phyloP scores from a whole-genome alignment of 2,888 invertebrate genomes.

The Beris chalybata region DNA sequence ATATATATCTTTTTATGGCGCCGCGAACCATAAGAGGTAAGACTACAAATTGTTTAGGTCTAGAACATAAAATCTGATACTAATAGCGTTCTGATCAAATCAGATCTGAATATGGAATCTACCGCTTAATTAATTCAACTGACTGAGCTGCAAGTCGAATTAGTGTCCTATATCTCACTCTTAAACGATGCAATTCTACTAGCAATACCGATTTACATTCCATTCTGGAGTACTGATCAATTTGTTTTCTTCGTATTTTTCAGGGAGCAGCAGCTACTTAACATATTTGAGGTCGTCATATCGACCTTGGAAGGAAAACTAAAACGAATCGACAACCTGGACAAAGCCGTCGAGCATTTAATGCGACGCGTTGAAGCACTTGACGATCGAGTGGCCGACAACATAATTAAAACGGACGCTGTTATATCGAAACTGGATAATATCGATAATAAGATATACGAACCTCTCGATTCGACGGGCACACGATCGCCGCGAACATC shows the following conservation, averaged over 20 bases:
- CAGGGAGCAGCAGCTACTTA: slow-evolving; percentile 87
- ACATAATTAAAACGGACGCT: slow-evolving; percentile 81
- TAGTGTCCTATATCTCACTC: no score
- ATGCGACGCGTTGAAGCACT: slow-evolving; percentile 83
- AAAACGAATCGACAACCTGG: slow-evolving; percentile 83
- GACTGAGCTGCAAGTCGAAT: no score
- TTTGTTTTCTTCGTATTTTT: slow-evolving; percentile 54
- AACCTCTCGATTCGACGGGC: slow-evolving; percentile 51
- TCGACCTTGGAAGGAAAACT: slow-evolving; percentile 85
- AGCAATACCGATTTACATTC: no score
- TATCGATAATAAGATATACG: slow-evolving; percentile 73
- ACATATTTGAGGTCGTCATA: slow-evolving; percentile 87
- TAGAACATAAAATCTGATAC: no score
- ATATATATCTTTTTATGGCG: no score
- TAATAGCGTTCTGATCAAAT: no score
- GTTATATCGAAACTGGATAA: slow-evolving; percentile 76
- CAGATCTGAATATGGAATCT: no score
- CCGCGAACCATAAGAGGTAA: no score
- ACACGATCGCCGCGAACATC: slow-evolving; percentile 45
- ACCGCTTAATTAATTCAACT: no score
- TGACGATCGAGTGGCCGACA: slow-evolving; percentile 79
- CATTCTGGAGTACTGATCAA: no score
- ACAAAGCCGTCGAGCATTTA: slow-evolving; percentile 83
- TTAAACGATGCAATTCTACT: no score
- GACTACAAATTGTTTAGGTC: no score